phyloP scores from a whole-genome alignment of 2,888 invertebrate genomes.

The Agrilus mali region DNA sequence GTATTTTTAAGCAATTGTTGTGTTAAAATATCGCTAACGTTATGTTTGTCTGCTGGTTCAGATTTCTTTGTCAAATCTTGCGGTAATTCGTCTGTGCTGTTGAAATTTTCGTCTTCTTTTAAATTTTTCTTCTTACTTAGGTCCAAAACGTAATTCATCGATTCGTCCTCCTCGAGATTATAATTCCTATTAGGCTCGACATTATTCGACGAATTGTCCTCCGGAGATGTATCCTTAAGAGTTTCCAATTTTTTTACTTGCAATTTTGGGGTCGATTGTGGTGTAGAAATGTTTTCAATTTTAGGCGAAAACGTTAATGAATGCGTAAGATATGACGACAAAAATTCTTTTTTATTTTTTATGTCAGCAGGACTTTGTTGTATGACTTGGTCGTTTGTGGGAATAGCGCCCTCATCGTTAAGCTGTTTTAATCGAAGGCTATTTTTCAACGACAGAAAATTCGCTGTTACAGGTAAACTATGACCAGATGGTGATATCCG shows the following conservation, averaged over 20 bases:
- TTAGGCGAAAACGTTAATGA: conserved; percentile 20
- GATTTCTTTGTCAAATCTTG: conserved; percentile 37
- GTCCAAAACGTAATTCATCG: conserved; percentile 51
- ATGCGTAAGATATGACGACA: conserved; percentile 15
- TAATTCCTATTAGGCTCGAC: conserved; percentile 24
- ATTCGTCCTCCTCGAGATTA: conserved; percentile 22
- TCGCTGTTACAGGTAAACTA: conserved; percentile 5
- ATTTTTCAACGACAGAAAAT: conserved; percentile 17
- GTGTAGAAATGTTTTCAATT: conserved; percentile 19
- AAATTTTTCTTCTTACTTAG: conserved; percentile 58
- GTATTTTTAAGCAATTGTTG: conserved; percentile 54
- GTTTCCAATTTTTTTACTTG: conserved; percentile 48
- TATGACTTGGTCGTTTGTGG: too few species aligned
- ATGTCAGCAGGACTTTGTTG: too few species aligned
- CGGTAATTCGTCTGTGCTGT: conserved; percentile 25
- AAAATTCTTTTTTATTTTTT: conserved; percentile 11
- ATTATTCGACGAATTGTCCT: conserved; percentile 35
- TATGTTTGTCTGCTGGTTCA: conserved; percentile 22
- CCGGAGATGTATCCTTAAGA: conserved; percentile 44
- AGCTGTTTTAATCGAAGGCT: conserved; percentile 2
- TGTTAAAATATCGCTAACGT: conserved; percentile 39
- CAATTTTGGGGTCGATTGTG: conserved; percentile 23
- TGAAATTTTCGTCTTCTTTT: conserved; percentile 18
- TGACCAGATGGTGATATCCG: conserved; percentile 7
- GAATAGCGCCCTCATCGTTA: too few species aligned